These are phyloP conservation scores for Nothobranchius furzeri DNA, from an alignment of 2,113 vertebrate genomes.

Conservation along the genomic window DNA sequence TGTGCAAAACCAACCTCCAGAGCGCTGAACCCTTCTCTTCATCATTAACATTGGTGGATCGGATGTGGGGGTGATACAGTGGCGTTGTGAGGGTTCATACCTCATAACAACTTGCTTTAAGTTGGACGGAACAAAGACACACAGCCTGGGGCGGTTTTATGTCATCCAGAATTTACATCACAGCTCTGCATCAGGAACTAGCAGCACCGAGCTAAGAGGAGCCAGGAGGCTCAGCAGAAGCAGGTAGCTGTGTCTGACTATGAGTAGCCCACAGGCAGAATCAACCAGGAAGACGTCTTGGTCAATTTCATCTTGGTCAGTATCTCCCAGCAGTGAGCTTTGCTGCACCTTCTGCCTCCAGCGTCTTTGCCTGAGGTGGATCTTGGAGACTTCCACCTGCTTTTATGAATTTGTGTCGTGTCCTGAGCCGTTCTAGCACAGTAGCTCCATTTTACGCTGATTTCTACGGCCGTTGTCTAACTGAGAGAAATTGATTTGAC, in stretches of 20 bases:
- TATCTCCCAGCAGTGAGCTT: slow-evolving; percentile 30
- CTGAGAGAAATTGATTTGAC: too few relatives aligned
- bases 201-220: slow-evolving; percentile 10
- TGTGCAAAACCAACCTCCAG: background rate
- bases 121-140: slow-evolving; percentile 27
- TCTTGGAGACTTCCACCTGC: slow-evolving; percentile 27
- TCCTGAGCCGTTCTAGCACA: slow-evolving; percentile 6
- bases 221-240: background rate
- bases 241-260: slow-evolving; percentile 43
- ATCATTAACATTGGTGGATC: background rate
- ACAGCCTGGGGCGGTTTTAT: slow-evolving; percentile 15
- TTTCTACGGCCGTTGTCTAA: background rate
- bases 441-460: too few relatives aligned
- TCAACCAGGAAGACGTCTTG: slow-evolving; percentile 35
- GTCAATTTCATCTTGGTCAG: slow-evolving; percentile 47
- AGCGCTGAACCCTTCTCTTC: slow-evolving; percentile 1
- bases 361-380: slow-evolving; percentile 43
- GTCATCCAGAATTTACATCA: slow-evolving; percentile 44
- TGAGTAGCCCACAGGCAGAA: slow-evolving; percentile 49
- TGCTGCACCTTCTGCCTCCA: slow-evolving; percentile 49
- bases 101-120: slow-evolving; percentile 13
- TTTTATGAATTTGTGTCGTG: slow-evolving; percentile 29
- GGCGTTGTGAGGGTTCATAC: slow-evolving; percentile 14
- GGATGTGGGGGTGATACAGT: slow-evolving; percentile 12
- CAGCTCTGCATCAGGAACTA: slow-evolving; percentile 31